These are phyloP conservation scores for Zygothrica quintamaculata DNA, from an alignment of 2,888 invertebrate species.

Conservation along the genomic window DNA sequence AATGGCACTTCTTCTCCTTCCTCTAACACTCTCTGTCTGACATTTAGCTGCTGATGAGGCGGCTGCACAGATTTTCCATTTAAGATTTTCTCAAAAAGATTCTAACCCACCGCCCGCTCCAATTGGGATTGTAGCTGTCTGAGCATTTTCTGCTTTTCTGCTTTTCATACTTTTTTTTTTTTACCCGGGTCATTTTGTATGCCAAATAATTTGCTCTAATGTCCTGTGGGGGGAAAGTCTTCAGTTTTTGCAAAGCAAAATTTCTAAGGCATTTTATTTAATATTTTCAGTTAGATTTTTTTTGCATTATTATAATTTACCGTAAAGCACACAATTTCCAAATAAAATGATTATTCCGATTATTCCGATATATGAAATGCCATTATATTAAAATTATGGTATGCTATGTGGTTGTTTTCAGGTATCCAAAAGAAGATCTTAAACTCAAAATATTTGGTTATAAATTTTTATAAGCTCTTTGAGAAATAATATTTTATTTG, in stretches of 20 bases:
- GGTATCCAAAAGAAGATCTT: too few species aligned
- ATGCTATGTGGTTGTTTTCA: too few species aligned
- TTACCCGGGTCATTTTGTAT: conserved; percentile 23
- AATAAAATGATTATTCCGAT: too few species aligned
- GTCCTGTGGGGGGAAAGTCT: neutral
- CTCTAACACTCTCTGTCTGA: conserved; percentile 14
- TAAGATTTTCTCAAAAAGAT: conserved; percentile 12
- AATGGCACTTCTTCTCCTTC: too few species aligned
- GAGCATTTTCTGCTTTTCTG: conserved; percentile 19
- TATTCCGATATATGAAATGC: too few species aligned
- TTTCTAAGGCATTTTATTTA: conserved; percentile 16
- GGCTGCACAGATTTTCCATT: conserved; percentile 51
- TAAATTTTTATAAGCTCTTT: too few species aligned
- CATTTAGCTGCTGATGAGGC: conserved; percentile 1
- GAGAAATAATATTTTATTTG: neutral
- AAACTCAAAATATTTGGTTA: too few species aligned
- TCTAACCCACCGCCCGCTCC: neutral
- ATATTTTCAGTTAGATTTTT: conserved; percentile 11
- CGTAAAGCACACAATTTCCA: neutral
- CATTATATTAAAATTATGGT: too few species aligned
- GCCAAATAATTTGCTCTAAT: conserved; percentile 38
- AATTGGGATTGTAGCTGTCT: conserved; percentile 13
- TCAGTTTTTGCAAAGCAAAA: neutral
- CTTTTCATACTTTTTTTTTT: conserved; percentile 60
- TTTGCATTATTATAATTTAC: neutral